Evolutionary conservation across 1,140 invertebrate species (phyloP).

Genomic region (Brachionus plicatilis): DNA sequence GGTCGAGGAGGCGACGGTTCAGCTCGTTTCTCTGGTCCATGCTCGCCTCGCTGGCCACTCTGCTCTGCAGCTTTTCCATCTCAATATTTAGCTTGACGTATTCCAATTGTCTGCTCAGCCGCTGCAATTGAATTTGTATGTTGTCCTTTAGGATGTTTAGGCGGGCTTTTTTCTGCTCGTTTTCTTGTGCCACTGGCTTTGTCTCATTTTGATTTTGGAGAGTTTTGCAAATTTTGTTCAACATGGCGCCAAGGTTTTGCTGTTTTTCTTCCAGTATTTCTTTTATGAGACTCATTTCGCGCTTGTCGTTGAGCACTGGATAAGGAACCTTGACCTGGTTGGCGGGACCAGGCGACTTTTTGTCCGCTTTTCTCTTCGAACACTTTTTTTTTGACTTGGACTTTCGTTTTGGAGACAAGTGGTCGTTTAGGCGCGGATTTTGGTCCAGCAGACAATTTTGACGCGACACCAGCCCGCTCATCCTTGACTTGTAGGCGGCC

Average conservation of each 20-base stretch:
- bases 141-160: conserved; percentile 16
- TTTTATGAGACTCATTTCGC: background rate
- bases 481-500: background rate
- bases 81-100: conserved; percentile 5
- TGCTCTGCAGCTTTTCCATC: background rate
- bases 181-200: background rate
- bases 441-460: background rate
- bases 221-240: background rate
- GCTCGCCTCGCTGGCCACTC: background rate
- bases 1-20: background rate
- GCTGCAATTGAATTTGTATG: background rate
- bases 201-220: background rate
- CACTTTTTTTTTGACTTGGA: background rate
- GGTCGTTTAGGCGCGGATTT: background rate
- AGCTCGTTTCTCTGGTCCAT: background rate
- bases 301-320: conserved; percentile 34
- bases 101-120: conserved; percentile 10
- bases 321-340: background rate
- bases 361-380: background rate
- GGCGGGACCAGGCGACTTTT: background rate
- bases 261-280: conserved; percentile 32
- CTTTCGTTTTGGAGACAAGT: background rate
- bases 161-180: background rate
- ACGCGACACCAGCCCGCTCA: background rate
- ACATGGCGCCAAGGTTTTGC: background rate